Evolutionary conservation across 2,797 vertebrate species (phyloP), one percentile per base, ranked within the genome.

Genomic region (Merluccius polli): DNA sequence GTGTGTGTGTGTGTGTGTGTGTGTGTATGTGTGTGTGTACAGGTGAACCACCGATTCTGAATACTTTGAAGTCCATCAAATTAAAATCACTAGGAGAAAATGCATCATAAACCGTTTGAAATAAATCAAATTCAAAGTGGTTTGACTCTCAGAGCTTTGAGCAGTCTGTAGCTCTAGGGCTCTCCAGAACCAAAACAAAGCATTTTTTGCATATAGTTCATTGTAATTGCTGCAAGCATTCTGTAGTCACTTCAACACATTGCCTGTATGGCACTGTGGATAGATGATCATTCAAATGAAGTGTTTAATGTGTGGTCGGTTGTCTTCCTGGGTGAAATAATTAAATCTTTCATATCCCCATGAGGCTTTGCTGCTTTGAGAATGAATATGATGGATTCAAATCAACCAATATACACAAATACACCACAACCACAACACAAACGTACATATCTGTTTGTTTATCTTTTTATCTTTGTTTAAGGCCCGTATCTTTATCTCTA

Each of bases 311-410:
- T 78, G 48, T 73, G 48, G 4, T 0, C 0, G 13, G 41, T 21
- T 16, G 13, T 44, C 33, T 35, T 35, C 33, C 33, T 35, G 33
- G 33, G 41, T 52, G 48, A 21, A 69, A 83, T 75, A 35, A 59
- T 1, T 1, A 82, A 52, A 52, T n/a, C 21, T n/a, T 52, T 0
- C 16, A 52, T 52, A 18, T 81, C 78, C 78, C 75, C 76, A 63
- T 0, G 72, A 83, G 77, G 71, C 72, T 31, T 3, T 24, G 68
- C 78, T 24, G 68, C 78, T 52, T 21, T 52, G 70, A 67, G 74
- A 31, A 67, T 76, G 78, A 85, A 83, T 84, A 76, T 81, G 75
- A 75, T 16, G 72, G 68, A 78, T 82, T 85, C 6, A 76, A 80
- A 80, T 78, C n/a, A 77, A n/a, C 6, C 48, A 21, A 78, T 82